These are phyloP conservation scores for Drosophila sordidula DNA, from an alignment of 2,888 invertebrate species.

Conservation along the genomic window DNA sequence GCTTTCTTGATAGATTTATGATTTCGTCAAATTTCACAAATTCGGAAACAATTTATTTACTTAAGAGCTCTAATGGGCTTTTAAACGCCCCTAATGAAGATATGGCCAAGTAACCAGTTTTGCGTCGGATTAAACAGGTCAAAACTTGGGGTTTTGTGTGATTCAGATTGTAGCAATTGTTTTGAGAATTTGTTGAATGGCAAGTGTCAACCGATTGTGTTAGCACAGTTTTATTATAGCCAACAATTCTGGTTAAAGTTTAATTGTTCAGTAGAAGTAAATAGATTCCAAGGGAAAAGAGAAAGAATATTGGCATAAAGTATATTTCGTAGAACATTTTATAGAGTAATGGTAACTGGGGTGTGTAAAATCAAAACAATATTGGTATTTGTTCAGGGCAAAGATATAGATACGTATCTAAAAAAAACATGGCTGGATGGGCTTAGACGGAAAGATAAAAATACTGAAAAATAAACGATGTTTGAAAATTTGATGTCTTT, in stretches of 20 bases:
- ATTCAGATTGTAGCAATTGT: conserved; percentile 21
- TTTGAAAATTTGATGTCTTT: neutral
- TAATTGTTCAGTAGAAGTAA: conserved; percentile 15
- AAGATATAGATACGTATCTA: too few species aligned
- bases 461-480: neutral
- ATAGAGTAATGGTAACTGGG: too few species aligned
- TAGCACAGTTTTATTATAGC: conserved; percentile 27
- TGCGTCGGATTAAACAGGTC: conserved; percentile 19
- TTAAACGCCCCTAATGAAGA: conserved; percentile 47
- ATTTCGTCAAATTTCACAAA: conserved; percentile 32
- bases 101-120: conserved; percentile 34
- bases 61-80: conserved; percentile 45
- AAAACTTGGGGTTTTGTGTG: neutral
- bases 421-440: neutral
- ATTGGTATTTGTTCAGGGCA: too few species aligned
- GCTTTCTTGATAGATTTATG: conserved; percentile 47
- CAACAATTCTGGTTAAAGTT: conserved; percentile 17
- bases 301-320: too few species aligned
- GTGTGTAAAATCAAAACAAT: too few species aligned
- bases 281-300: too few species aligned
- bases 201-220: conserved; percentile 26
- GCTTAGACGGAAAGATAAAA: neutral
- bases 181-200: conserved; percentile 10
- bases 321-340: too few species aligned
- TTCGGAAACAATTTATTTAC: conserved; percentile 37